Evolutionary conservation across 2,888 invertebrate species (phyloP), one percentile per base, ranked within the genome.

Genomic region (Lepeophtheirus nordmannii): DNA sequence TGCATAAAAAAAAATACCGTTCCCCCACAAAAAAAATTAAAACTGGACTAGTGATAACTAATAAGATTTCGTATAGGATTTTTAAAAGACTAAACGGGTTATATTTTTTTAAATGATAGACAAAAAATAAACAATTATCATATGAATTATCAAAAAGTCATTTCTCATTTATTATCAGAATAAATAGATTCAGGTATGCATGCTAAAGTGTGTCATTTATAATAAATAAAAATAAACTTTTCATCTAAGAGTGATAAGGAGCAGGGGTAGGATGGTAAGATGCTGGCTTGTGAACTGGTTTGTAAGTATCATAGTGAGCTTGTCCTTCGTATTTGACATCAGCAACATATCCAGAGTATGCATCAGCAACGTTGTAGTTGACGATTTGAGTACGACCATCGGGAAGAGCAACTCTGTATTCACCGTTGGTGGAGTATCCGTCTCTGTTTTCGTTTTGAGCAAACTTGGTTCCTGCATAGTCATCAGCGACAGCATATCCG

Each of bases 291-390:
- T 60, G 60, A 22, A 10, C 60, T 2, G 60, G 60, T 10, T 22
- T 23, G 60, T 60, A 60, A 2, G 60, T 11, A 10, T 60, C 60
- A 23, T 60, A 60, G 3, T 60, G 30, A 38, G 60, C 22, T 23
- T 60, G 22, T 60, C 60, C 60, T 30, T 60, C 60, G 60, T 60
- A 60, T 60, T 23, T 60, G 60, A 60, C 60, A 37, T 60, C 60
- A 60, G 60, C 60, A 17, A 60, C 60, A 60, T 60, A 60, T 14
- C 60, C 60, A 30, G 60, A 60, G 37, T 60, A 60, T 11, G 60
- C 60, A 60, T 60, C 60, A 23, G 22, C 60, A 1, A 60, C 60
- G 17, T 38, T 60, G 60, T 60, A 60, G 60, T 1, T 10, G 12
- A 60, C 60, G 7, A 60, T 60, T 60, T 60, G 60, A 11, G 60